Evolutionary conservation across 2,797 vertebrate genomes (phyloP).

Genomic region (Cynopterus sphinx): DNA sequence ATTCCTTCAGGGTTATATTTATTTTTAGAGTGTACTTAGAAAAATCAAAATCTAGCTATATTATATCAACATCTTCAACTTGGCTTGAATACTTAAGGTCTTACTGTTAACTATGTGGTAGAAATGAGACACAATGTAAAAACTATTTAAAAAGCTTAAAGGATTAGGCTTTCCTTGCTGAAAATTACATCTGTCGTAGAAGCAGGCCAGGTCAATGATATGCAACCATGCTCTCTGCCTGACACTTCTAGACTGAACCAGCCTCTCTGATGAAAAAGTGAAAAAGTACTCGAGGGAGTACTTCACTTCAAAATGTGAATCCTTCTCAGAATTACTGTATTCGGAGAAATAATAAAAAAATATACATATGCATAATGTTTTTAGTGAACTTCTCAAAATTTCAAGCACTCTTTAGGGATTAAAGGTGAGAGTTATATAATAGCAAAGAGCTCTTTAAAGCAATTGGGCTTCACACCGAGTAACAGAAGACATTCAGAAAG

Average conservation of each 20-base stretch:
- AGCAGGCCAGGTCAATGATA: conserved; percentile 34
- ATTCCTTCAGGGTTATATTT: not conserved
- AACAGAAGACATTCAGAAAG: not conserved
- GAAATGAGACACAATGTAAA: conserved; percentile 31
- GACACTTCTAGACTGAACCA: not conserved
- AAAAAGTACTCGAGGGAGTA: not conserved
- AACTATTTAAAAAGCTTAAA: conserved; percentile 53
- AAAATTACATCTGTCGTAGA: not conserved
- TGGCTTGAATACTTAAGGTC: not conserved
- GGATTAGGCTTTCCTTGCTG: conserved; percentile 13
- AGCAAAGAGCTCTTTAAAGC: conserved; percentile 35
- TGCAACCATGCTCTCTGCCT: not conserved
- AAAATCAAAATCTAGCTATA: conserved; percentile 36
- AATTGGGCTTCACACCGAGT: not conserved
- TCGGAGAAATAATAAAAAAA: not conserved
- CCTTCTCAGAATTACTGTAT: not conserved
- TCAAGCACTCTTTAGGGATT: not conserved
- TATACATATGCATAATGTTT: not conserved
- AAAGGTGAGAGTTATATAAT: not conserved
- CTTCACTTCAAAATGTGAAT: not conserved
- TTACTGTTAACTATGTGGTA: not conserved
- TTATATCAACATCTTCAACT: not conserved
- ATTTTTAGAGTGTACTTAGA: not conserved
- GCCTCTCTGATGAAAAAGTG: not conserved
- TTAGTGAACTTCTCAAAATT: conserved; percentile 38